phyloP scores from a whole-genome alignment of 2,888 invertebrate species.

The Epinotia ramella region DNA sequence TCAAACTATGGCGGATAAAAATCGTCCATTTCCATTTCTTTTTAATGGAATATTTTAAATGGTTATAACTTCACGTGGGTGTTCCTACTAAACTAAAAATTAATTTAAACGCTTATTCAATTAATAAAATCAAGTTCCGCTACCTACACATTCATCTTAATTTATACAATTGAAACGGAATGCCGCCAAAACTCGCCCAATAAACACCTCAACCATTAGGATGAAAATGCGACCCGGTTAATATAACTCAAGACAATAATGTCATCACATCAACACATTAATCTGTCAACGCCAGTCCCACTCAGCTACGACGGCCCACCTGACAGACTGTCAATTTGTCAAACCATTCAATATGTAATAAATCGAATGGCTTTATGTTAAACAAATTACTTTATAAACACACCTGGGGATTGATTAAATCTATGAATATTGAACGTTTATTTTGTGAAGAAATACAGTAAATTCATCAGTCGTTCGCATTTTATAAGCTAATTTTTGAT shows the following conservation, averaged over 20 bases:
- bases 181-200: background rate
- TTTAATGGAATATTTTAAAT: no score
- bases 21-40: no score
- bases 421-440: constrained; percentile 26
- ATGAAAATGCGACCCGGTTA: constrained; percentile 19
- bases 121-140: no score
- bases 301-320: constrained; percentile 7
- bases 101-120: no score
- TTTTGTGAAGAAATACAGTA: constrained; percentile 9
- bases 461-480: constrained; percentile 9
- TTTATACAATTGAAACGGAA: constrained; percentile 2
- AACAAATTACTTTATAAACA: constrained; percentile 40
- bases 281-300: constrained; percentile 31
- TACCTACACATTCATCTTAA: background rate
- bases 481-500: constrained; percentile 18
- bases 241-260: constrained; percentile 33
- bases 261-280: constrained; percentile 17
- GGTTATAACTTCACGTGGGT: no score
- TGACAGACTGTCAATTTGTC: constrained; percentile 33
- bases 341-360: constrained; percentile 26
- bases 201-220: constrained; percentile 1
- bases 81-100: no score
- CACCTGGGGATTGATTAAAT: constrained; percentile 19
- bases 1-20: no score
- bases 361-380: constrained; percentile 36